phyloP scores from a whole-genome alignment of 2,797 vertebrate species.

The Eulemur rubriventer region DNA sequence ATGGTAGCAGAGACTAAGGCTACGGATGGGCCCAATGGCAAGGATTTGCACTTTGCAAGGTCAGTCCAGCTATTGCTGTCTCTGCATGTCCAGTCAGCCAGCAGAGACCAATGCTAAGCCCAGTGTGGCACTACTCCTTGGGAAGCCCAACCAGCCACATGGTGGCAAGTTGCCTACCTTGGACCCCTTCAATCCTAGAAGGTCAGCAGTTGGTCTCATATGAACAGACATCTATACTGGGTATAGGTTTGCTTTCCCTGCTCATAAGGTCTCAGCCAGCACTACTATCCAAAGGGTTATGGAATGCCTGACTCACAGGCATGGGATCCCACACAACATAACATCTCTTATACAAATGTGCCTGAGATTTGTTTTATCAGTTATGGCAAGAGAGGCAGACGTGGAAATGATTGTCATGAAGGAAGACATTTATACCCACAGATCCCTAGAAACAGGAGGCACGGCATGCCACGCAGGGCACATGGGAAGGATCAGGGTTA shows the following conservation, averaged over 20 bases:
- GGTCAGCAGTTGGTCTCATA: background rate
- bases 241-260: background rate
- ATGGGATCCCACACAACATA: background rate
- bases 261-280: background rate
- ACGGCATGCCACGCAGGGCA: background rate
- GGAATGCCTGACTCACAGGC: background rate
- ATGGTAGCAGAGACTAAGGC: background rate
- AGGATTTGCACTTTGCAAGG: background rate
- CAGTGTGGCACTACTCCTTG: rapidly evolving
- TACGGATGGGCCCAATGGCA: background rate
- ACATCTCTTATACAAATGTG: background rate
- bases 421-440: background rate
- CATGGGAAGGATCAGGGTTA: background rate
- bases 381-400: background rate
- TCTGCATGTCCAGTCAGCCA: background rate
- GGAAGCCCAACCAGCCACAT: background rate
- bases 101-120: background rate
- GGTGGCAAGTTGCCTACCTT: background rate
- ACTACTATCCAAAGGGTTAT: too few relatives aligned
- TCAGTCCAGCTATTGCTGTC: background rate
- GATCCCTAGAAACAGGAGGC: background rate
- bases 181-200: background rate
- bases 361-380: background rate
- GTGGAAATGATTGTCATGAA: background rate
- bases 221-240: background rate